phyloP scores from a whole-genome alignment of 2,888 invertebrate genomes.

The Tetragnatha montana region DNA sequence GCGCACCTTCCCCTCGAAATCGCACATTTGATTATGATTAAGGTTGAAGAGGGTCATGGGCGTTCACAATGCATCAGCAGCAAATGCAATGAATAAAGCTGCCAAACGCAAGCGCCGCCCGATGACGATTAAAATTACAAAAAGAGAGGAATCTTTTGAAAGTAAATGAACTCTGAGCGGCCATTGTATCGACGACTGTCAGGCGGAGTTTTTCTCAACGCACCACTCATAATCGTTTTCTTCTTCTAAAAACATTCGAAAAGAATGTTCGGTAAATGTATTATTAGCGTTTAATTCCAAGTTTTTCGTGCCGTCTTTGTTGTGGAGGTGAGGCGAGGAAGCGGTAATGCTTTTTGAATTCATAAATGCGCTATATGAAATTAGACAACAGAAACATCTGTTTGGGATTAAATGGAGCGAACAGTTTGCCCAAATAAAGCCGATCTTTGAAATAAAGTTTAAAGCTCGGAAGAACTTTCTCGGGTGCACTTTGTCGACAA shows the following conservation, averaged over 20 bases:
- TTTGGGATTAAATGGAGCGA: neutral
- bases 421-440: neutral
- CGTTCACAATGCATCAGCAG: neutral
- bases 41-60: constrained; percentile 46
- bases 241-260: neutral
- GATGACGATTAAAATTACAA: constrained; percentile 9
- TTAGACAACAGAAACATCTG: constrained; percentile 25
- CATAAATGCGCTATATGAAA: constrained; percentile 3
- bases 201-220: neutral
- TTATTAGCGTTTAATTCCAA: neutral
- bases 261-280: neutral
- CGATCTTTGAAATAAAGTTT: neutral
- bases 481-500: no score
- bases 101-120: neutral
- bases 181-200: neutral
- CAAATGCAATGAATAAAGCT: constrained; percentile 1
- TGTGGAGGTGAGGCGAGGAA: neutral
- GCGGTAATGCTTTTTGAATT: neutral
- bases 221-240: neutral
- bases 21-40: constrained; percentile 63
- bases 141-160: constrained; percentile 6
- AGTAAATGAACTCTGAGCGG: constrained; percentile 6
- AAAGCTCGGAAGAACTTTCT: no score
- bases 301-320: neutral
- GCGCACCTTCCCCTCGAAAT: neutral